Conservation (phyloP, 2,797 vertebrate species). For the Podargus strigoides region DNA sequence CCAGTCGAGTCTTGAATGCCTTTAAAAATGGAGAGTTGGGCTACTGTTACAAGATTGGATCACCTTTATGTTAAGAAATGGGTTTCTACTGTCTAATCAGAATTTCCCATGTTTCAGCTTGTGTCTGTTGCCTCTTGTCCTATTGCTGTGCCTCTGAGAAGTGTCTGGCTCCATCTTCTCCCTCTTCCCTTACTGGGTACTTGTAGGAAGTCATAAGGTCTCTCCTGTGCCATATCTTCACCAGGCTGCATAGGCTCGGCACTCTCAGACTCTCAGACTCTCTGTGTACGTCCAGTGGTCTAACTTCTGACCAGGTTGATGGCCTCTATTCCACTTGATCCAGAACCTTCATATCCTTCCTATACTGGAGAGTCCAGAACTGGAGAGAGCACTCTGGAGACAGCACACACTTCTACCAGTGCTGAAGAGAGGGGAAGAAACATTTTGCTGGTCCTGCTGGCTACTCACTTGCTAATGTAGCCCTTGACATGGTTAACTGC, state of each 20-base stretch:
- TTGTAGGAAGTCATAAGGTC: not conserved
- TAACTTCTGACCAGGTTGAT: not conserved
- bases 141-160: not conserved
- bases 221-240: not conserved
- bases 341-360: not conserved
- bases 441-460: not conserved
- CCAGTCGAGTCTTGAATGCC: not conserved
- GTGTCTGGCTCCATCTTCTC: not conserved
- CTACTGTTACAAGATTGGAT: not conserved
- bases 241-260: not conserved
- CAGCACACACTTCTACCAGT: not conserved
- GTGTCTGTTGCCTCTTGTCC: not conserved
- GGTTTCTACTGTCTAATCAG: not conserved
- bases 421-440: not conserved
- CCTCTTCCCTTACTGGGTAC: fast-evolving
- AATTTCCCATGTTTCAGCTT: not conserved
- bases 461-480: not conserved
- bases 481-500: fast-evolving
- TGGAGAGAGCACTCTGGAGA: not conserved
- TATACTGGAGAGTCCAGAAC: not conserved
- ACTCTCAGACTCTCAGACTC: not conserved
- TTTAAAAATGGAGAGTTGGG: not conserved
- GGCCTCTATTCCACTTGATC: not conserved
- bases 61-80: not conserved
- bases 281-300: not conserved